phyloP scores from a whole-genome alignment of 2,113 vertebrate species.

The Phaethornis superciliosus region DNA sequence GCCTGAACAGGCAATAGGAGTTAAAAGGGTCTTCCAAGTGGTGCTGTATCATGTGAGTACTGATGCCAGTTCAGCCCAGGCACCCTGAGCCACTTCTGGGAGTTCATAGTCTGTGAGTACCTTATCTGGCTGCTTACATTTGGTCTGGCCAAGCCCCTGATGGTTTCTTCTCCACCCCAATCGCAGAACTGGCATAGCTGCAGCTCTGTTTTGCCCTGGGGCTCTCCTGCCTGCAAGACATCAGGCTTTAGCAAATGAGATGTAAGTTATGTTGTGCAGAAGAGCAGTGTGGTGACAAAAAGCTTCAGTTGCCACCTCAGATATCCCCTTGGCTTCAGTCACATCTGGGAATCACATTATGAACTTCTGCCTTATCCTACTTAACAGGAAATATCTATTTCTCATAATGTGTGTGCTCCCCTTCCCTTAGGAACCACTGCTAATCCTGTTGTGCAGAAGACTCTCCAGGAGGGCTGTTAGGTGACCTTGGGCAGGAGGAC shows the following conservation, averaged over 20 bases:
- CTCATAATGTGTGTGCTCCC: not conserved
- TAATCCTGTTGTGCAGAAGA: not conserved
- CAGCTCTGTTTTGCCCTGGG: not conserved
- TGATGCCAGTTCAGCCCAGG: not conserved
- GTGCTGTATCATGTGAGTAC: accelerated
- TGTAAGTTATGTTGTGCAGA: not conserved
- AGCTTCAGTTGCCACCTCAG: not conserved
- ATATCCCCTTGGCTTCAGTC: not conserved
- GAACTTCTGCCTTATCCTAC: not conserved
- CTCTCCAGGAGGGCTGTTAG: not conserved
- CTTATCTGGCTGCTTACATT: not conserved
- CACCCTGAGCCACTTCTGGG: not conserved
- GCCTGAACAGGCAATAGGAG: not conserved
- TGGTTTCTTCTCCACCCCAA: not conserved
- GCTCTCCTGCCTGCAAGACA: not conserved
- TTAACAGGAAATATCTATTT: constrained; percentile 14
- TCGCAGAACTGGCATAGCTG: not conserved
- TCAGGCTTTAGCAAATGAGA: not conserved
- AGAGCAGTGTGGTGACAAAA: not conserved
- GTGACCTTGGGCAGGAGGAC: not conserved
- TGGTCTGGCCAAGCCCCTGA: not conserved
- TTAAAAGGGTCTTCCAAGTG: not conserved
- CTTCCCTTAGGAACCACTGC: not conserved
- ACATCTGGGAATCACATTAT: not conserved
- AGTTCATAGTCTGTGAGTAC: not conserved